These are phyloP conservation scores for Coregonus suidteri DNA, from an alignment of 2,797 vertebrate genomes.

Conservation along the genomic window DNA sequence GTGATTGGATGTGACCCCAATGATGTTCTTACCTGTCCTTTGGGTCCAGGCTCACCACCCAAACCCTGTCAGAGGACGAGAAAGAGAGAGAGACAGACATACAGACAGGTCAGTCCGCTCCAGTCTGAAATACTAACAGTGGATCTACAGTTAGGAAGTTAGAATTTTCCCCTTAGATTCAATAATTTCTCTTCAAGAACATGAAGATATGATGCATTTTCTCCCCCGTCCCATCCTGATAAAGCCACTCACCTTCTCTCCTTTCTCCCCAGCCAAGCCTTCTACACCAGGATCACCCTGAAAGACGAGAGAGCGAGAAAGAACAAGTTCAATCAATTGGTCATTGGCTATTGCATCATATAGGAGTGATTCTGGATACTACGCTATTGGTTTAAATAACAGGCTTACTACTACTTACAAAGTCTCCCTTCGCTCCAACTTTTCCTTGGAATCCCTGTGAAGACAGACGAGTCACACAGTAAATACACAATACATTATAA, in stretches of 20 bases:
- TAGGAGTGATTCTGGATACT: slow-evolving; percentile 12
- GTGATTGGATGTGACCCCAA: not conserved
- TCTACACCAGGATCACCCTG: slow-evolving; percentile 96
- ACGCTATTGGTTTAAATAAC: slow-evolving; percentile 1
- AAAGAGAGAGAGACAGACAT: not conserved
- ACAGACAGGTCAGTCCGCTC: not conserved
- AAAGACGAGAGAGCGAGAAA: slow-evolving; percentile 36
- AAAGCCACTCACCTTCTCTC: slow-evolving; percentile 84
- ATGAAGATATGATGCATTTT: not conserved
- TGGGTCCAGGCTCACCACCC: slow-evolving; percentile 91
- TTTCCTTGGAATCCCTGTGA: slow-evolving; percentile 92
- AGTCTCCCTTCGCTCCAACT: slow-evolving; percentile 84
- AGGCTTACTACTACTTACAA: slow-evolving; percentile 77
- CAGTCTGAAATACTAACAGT: not conserved
- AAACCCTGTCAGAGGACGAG: slow-evolving; percentile 80
- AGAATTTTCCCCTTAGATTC: not conserved
- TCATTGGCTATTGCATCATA: not conserved
- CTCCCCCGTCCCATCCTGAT: not conserved
- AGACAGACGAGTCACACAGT: slow-evolving; percentile 43
- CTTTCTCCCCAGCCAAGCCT: slow-evolving; percentile 90
- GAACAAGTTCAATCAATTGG: slow-evolving; percentile 12
- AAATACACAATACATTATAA: slow-evolving; percentile 29
- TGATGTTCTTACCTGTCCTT: slow-evolving; percentile 88
- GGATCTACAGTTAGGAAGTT: not conserved
- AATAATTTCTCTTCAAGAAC: not conserved